Evolutionary conservation across 2,113 vertebrate species (phyloP).

Genomic region (Microtus montanus): DNA sequence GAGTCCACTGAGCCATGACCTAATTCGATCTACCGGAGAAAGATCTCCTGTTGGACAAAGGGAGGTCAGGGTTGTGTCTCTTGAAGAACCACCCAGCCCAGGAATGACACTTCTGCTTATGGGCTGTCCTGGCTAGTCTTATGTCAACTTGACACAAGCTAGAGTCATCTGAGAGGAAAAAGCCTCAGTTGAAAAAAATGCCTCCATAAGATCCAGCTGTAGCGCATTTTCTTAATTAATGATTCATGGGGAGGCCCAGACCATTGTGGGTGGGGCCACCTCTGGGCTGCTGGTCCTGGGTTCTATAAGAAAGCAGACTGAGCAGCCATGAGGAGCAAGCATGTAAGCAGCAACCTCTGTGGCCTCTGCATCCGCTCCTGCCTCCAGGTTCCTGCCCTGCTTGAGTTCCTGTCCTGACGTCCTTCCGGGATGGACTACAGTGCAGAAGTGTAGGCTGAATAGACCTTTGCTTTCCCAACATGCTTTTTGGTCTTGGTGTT

Average conservation of each 20-base stretch:
- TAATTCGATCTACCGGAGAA: conserved; percentile 34
- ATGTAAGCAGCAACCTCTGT: not conserved
- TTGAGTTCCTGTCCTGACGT: not conserved
- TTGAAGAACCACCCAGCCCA: conserved; percentile 17
- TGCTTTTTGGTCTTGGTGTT: not conserved
- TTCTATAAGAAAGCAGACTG: not conserved
- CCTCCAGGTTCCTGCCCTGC: not conserved
- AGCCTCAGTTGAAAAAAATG: not conserved
- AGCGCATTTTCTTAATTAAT: not conserved
- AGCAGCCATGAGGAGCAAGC: not conserved
- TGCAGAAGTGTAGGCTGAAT: not conserved
- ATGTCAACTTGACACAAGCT: not conserved
- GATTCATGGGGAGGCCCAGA: not conserved
- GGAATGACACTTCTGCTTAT: not conserved
- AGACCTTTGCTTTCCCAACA: not conserved
- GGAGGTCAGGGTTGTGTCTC: not conserved
- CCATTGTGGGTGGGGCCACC: not conserved
- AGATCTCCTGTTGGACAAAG: not conserved
- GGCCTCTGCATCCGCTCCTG: not conserved
- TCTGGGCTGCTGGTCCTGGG: not conserved
- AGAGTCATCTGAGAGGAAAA: not conserved
- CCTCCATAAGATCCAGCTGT: not conserved
- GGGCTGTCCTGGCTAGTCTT: no score
- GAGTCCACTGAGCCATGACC: conserved; percentile 29
- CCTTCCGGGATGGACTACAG: not conserved